Percentiles rank a stretch among this genome's conserved stretches.
These are phyloP conservation scores for Pomatostomus ruficeps DNA, from an alignment of 2,113 vertebrate species.

Conservation along the genomic window DNA sequence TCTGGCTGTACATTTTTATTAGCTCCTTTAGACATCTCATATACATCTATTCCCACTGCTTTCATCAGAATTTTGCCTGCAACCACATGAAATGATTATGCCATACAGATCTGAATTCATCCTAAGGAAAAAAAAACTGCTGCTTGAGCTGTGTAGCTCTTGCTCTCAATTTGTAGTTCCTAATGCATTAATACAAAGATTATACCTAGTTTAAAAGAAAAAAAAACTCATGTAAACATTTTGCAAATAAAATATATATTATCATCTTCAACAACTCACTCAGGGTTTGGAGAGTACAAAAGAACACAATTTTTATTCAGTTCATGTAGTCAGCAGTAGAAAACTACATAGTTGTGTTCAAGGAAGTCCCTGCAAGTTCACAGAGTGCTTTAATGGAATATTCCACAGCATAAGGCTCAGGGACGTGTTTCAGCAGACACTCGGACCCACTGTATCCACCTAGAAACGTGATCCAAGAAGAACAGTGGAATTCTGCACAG, in stretches of 20 bases:
- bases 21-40: neutral
- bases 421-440: neutral
- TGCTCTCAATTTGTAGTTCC: neutral
- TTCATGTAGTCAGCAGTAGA: neutral
- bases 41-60: neutral
- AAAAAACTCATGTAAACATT: neutral
- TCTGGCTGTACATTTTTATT: neutral
- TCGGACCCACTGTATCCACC: neutral
- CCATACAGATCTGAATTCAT: neutral
- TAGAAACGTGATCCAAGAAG: neutral
- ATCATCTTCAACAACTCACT: neutral
- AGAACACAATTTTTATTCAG: neutral
- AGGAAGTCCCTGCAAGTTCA: neutral
- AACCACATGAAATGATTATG: neutral
- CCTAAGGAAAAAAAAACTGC: neutral
- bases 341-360: neutral
- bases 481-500: neutral
- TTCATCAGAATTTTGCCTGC: neutral
- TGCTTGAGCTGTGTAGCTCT: neutral
- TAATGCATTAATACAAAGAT: neutral
- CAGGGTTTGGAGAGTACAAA: neutral
- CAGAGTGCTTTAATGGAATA: neutral
- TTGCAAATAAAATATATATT: neutral
- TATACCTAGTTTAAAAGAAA: neutral
- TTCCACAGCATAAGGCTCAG: neutral